A percentile compares a stretch with the other conserved stretches of the same genome.
These are phyloP conservation scores for Lanius ludovicianus DNA, from an alignment of 2,113 vertebrate genomes.

Conservation along the genomic window DNA sequence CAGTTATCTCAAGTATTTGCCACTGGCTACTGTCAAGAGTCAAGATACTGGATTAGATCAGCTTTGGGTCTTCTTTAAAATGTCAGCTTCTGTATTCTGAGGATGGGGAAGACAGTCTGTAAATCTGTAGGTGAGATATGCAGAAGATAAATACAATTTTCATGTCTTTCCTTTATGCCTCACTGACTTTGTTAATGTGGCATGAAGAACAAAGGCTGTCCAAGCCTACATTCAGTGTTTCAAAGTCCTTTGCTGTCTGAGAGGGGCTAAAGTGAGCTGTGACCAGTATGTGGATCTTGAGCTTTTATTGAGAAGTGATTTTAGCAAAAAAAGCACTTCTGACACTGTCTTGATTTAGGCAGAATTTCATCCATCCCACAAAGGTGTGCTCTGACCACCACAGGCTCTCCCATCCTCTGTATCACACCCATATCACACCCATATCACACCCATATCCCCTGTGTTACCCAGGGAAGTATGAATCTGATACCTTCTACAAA, in stretches of 20 bases:
- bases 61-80: conserved; percentile 23
- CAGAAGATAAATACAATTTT: conserved; percentile 26
- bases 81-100: conserved; percentile 30
- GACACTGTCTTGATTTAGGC: neutral
- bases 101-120: neutral
- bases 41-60: conserved; percentile 7
- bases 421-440: neutral
- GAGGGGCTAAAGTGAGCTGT: neutral
- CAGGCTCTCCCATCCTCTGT: neutral
- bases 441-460: neutral
- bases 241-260: neutral
- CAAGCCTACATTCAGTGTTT: neutral
- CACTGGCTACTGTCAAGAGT: conserved; percentile 45
- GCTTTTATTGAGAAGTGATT: neutral
- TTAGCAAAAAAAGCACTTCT: neutral
- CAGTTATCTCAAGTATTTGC: conserved; percentile 56
- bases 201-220: neutral
- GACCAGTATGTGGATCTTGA: neutral
- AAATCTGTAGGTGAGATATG: conserved; percentile 7
- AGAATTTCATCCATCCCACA: neutral
- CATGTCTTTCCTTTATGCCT: neutral
- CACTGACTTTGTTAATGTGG: neutral
- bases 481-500: neutral
- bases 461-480: rapidly evolving
- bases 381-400: neutral